Base-by-base conservation (phyloP, 2,888 invertebrate genomes). In the Nemapogon koenigi region DNA sequence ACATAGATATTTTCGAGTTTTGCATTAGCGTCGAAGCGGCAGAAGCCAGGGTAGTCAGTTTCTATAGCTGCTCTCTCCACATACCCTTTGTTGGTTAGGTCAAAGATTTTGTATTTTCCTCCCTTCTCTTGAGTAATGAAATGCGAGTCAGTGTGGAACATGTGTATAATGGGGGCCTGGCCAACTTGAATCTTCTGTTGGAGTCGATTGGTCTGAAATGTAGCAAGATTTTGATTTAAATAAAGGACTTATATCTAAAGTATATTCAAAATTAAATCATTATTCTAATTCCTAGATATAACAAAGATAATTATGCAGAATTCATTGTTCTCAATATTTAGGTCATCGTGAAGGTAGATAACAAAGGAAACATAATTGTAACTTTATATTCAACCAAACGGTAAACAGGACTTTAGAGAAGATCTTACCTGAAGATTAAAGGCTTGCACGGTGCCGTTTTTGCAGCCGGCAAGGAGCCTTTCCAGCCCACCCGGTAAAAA, bases 341-440 rank as follows among this genome's bases (percentile, higher is more conserved):
- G 73, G 72, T 69, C 73, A 70, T 50, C 44, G 53, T 52, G 65
- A 53, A 64, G 72, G 66, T 72, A 64, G 60, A 59, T 65, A 64
- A 73, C 64, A 71, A 67, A 62, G 62, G 49, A 55, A 56, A n/a
- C n/a, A n/a, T n/a, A n/a, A n/a, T n/a, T n/a, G n/a, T n/a, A n/a
- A n/a, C n/a, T n/a, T n/a, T n/a, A n/a, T n/a, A n/a, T n/a, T n/a
- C n/a, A n/a, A n/a, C n/a, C n/a, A n/a, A n/a, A n/a, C n/a, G n/a
- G n/a, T n/a, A n/a, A n/a, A n/a, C n/a, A n/a, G n/a, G n/a, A n/a
- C n/a, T n/a, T n/a, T n/a, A n/a, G n/a, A n/a, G n/a, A n/a, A n/a
- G n/a, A n/a, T 19, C 71, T 72, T 71, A 90, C 90, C 81, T 87
- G 85, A 61, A 91, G 80, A 73, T 91, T 87, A 88, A 89, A 91